phyloP scores from a whole-genome alignment of 1,140 invertebrate genomes.

The Araneus ventricosus region DNA sequence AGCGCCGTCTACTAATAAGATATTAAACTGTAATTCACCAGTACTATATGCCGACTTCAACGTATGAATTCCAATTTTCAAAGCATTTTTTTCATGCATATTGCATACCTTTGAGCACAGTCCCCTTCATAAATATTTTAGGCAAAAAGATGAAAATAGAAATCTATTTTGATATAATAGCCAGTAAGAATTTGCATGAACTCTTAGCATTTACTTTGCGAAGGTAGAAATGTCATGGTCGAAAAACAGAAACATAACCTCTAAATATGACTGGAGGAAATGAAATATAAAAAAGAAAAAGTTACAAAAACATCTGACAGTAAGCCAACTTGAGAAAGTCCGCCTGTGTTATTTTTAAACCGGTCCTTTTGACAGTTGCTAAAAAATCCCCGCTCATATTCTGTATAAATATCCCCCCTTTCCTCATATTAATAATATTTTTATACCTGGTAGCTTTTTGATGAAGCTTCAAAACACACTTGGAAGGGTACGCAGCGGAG shows the following conservation, averaged over 20 bases:
- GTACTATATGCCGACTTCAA: no score
- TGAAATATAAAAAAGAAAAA: constrained; percentile 6
- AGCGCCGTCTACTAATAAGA: no score
- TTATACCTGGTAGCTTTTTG: constrained; percentile 48
- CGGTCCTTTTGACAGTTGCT: not conserved
- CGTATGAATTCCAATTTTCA: no score
- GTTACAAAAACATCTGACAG: constrained; percentile 5
- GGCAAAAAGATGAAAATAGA: not conserved
- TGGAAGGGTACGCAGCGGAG: not conserved
- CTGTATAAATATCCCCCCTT: constrained; percentile 36
- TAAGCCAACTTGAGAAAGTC: constrained; percentile 42
- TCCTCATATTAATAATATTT: constrained; percentile 57
- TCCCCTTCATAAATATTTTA: no score
- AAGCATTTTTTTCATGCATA: no score
- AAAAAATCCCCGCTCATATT: not conserved
- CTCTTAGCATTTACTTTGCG: not conserved
- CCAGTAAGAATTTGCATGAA: not conserved
- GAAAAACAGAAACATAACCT: constrained; percentile 42
- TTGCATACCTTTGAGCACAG: no score
- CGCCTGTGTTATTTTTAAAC: constrained; percentile 35
- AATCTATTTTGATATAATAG: not conserved
- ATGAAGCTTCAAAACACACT: not conserved
- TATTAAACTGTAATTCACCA: no score
- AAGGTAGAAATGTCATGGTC: constrained; percentile 38
- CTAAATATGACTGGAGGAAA: not conserved